Conservation (phyloP, 2,113 vertebrate genomes). For the Leucoraja erinaceus region DNA sequence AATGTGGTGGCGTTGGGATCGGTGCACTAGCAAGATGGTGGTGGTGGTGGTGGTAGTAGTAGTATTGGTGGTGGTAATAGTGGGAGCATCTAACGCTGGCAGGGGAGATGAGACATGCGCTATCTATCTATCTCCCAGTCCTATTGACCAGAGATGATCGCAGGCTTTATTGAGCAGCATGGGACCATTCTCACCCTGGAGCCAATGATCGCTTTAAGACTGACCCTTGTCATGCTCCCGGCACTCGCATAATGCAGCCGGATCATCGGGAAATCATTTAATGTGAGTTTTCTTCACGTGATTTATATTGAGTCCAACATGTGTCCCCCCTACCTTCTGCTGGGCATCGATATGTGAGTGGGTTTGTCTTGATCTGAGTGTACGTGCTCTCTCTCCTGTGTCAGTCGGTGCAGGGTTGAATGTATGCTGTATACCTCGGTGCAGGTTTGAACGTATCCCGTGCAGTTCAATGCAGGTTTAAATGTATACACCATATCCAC, state of each 20-base stretch:
- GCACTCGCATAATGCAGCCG: background rate
- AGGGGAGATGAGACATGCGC: conserved; percentile 76
- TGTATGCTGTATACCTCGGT: background rate
- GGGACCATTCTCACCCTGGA: conserved; percentile 2
- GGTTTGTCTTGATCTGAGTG: background rate
- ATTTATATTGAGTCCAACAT: conserved; percentile 8
- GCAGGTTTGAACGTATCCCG: background rate
- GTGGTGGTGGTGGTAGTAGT: conserved; percentile 48
- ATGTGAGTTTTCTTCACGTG: conserved; percentile 32
- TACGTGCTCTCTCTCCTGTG: background rate
- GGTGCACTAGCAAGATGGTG: conserved; percentile 76
- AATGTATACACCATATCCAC: background rate
- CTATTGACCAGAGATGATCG: conserved; percentile 30
- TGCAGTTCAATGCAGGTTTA: too few species aligned
- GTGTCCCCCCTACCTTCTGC: background rate
- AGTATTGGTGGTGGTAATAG: conserved; percentile 66
- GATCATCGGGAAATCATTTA: background rate
- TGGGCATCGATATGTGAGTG: background rate
- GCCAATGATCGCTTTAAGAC: conserved; percentile 18
- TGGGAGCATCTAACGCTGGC: conserved; percentile 64
- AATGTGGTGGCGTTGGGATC: conserved; percentile 43
- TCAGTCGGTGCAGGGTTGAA: background rate
- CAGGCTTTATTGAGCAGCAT: conserved; percentile 18
- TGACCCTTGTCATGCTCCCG: background rate
- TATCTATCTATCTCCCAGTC: conserved; percentile 48